phyloP scores from a whole-genome alignment of 2,888 invertebrate species.

The Epistrophe eligans region DNA sequence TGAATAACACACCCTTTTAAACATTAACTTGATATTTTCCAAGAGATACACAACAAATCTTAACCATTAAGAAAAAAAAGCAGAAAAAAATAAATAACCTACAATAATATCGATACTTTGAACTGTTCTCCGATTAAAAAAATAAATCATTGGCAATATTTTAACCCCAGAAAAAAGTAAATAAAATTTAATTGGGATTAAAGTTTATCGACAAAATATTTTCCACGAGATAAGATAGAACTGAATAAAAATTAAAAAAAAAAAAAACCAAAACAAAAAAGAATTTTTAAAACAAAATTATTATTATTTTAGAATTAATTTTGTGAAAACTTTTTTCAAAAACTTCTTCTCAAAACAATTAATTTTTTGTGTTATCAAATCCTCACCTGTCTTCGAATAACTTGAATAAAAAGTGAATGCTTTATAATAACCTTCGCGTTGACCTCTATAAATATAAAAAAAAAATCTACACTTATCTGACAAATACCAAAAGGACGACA shows the following conservation, averaged over 20 bases:
- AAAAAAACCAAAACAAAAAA: not conserved
- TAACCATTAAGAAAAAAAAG: no score
- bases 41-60: conserved; percentile 32
- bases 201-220: conserved; percentile 52
- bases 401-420: conserved; percentile 53
- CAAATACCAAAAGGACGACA: conserved; percentile 13
- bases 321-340: no score
- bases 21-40: not conserved
- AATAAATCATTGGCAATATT: not conserved
- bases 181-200: conserved; percentile 25
- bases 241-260: not conserved
- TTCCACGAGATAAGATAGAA: conserved; percentile 35
- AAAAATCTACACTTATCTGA: conserved; percentile 37
- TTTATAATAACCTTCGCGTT: conserved; percentile 68
- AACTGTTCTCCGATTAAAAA: conserved; percentile 2
- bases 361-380: not conserved
- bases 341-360: not conserved
- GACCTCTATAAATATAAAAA: conserved; percentile 57
- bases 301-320: not conserved
- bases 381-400: conserved; percentile 41
- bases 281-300: not conserved
- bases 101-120: not conserved
- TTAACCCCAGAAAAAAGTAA: conserved; percentile 7
- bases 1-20: not conserved
- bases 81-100: not conserved